Evolutionary conservation across 2,888 invertebrate species (phyloP).

Genomic region (Cyclophora albipunctata): DNA sequence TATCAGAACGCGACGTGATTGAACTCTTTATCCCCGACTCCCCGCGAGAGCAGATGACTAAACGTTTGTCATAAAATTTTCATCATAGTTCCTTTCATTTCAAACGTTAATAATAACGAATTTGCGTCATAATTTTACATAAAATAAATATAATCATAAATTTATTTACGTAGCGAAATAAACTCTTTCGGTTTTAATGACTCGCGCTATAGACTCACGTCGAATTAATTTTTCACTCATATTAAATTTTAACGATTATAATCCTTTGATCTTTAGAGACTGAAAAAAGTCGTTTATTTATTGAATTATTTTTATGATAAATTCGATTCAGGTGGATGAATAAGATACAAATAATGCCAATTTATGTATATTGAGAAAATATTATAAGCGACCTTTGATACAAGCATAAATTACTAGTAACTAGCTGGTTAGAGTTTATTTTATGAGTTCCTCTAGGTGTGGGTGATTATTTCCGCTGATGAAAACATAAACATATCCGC

Average conservation of each 20-base stretch:
- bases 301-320: background rate
- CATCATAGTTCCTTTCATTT: constrained; percentile 35
- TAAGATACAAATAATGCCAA: background rate
- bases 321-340: background rate
- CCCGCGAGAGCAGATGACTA: constrained; percentile 24
- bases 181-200: constrained; percentile 46
- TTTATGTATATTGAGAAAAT: background rate
- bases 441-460: background rate
- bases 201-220: constrained; percentile 36
- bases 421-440: background rate
- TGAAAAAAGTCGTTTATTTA: constrained; percentile 1
- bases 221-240: constrained; percentile 25
- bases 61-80: constrained; percentile 39
- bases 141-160: constrained; percentile 36
- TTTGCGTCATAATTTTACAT: constrained; percentile 51
- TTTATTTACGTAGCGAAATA: constrained; percentile 36
- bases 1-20: constrained; percentile 2
- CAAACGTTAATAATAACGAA: constrained; percentile 31
- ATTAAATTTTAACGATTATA: constrained; percentile 18
- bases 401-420: background rate
- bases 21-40: background rate
- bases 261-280: constrained; percentile 13
- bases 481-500: constrained; percentile 8
- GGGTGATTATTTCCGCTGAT: background rate
- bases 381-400: background rate